Evolutionary conservation across 2,797 vertebrate species (phyloP).

Genomic region (Falco novaeseelandiae): DNA sequence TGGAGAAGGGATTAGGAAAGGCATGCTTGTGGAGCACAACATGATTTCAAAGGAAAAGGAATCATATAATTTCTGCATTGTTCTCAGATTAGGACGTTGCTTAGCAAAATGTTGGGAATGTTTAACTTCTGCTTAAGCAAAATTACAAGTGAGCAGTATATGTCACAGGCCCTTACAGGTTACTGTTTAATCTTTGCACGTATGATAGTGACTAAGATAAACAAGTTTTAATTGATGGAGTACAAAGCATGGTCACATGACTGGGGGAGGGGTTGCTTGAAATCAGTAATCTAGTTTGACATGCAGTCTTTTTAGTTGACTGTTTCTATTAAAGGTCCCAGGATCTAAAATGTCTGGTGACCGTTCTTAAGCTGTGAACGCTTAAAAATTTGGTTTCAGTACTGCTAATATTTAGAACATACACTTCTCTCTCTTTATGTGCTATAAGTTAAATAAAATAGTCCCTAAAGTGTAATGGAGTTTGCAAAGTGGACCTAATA

Average conservation of each 20-base stretch:
- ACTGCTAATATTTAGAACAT: background rate
- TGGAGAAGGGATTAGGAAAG: conserved; percentile 11
- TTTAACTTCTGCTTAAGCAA: background rate
- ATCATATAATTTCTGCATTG: background rate
- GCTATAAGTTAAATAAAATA: background rate
- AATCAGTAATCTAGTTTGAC: conserved; percentile 14
- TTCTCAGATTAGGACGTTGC: background rate
- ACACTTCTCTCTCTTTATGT: background rate
- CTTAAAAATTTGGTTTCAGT: background rate
- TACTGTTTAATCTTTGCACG: conserved; percentile 40
- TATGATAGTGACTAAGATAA: conserved; percentile 34
- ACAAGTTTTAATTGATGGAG: conserved; percentile 35
- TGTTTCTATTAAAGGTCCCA: background rate
- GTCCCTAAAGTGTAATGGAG: background rate
- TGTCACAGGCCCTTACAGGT: background rate
- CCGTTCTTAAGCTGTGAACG: background rate
- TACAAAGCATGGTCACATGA: background rate
- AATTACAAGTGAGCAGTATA: background rate
- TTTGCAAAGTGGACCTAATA: background rate
- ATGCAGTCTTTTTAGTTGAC: background rate
- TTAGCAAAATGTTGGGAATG: background rate
- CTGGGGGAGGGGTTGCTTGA: background rate
- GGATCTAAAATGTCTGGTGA: background rate
- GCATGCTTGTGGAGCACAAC: background rate
- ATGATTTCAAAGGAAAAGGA: background rate